Evolutionary conservation across 2,113 vertebrate species (phyloP), one percentile per base, ranked within the genome.

Genomic region (Taxidea taxus): DNA sequence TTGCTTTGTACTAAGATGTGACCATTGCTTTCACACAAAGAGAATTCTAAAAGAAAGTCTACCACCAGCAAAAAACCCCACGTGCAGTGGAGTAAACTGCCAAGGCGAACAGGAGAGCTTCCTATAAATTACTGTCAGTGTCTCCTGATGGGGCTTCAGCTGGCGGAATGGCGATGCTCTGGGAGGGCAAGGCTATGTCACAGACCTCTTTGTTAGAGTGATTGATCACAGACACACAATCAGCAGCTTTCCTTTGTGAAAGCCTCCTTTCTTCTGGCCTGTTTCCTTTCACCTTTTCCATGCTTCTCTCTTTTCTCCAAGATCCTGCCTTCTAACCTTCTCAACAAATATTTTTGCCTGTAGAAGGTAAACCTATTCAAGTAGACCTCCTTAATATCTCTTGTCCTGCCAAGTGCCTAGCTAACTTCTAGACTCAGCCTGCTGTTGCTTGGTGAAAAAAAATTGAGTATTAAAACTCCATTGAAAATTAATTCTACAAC

Each of bases 101-200:
- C 77, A 47, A 92, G 11, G 81, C 9, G 31, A 87, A 34, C 31
- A 2, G 31, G 58, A 95, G 82, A 92, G 14, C 49, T 92, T 95
- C 7, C 92, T 88, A 93, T 97, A 96, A 97, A 98, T 97, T 97
- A 98, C 87, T 18, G 4, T 27, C n/a, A 16, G 37, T 87, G 47
- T 84, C 92, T 83, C 60, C 93, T 91, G 62, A 88, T 4, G n/a
- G 54, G 47, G 49, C 84, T 72, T 88, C 88, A 60, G 81, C 15
- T 75, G 47, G 25, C 3, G 56, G 51, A 54, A 95, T 5, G 31
- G 80, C 0, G 9, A 97, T 74, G 37, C 94, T 97, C 94, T 78
- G 2, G 49, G 90, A 90, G 49, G 78, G 0, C 0, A 97, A 74
- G 75, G 60, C 84, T 44, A 10, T 42, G 51, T 60, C 87, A 64